A percentile compares a stretch with the other conserved stretches of the same genome.
phyloP scores from a whole-genome alignment of 2,797 vertebrate genomes.

The Pseudomugil tenellus region DNA sequence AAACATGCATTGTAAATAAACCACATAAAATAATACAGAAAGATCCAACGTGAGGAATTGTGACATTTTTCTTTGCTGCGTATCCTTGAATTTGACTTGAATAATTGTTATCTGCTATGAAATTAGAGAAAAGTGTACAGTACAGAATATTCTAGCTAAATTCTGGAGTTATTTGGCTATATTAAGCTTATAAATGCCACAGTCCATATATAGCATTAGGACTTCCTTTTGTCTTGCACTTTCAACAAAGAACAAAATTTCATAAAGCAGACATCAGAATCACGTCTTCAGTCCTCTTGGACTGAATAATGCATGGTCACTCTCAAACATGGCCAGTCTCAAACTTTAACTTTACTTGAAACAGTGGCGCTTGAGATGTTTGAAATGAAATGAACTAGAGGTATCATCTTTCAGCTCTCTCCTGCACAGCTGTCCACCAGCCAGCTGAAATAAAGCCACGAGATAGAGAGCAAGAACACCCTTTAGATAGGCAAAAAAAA shows the following conservation, averaged over 20 bases:
- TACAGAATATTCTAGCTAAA: too few species aligned
- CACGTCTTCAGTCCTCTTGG: too few species aligned
- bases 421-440: neutral
- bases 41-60: neutral
- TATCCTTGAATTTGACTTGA: neutral
- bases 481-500: slow-evolving; percentile 15
- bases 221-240: too few species aligned
- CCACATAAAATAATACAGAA: neutral
- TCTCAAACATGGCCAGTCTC: too few species aligned
- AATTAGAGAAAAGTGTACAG: too few species aligned
- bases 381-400: neutral
- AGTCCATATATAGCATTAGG: neutral
- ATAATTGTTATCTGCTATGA: too few species aligned
- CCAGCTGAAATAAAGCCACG: neutral
- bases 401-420: neutral
- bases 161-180: too few species aligned
- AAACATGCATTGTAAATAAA: neutral
- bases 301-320: too few species aligned
- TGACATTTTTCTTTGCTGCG: too few species aligned
- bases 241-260: too few species aligned
- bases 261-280: neutral
- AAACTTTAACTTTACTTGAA: neutral
- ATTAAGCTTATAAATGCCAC: too few species aligned
- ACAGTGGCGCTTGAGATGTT: neutral
- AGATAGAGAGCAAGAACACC: neutral